Conservation (phyloP, 2,888 invertebrate species). For the Oeneis ivallda region DNA sequence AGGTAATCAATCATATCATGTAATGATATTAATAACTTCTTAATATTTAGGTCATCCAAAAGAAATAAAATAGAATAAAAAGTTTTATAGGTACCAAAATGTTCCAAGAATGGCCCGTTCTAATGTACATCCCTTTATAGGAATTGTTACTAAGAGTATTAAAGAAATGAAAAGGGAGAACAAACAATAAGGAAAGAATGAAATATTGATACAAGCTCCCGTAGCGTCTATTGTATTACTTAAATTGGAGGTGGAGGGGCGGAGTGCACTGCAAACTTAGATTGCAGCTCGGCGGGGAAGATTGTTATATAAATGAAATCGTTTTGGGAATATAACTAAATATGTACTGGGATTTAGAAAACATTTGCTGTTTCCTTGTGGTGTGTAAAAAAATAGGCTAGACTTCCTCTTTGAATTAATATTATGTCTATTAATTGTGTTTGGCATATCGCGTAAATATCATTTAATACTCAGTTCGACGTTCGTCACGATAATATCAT, state of each 20-base stretch:
- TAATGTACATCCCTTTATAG: background rate
- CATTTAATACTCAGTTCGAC: too few relatives aligned
- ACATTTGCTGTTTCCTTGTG: background rate
- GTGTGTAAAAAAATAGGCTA: too few relatives aligned
- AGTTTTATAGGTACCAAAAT: background rate
- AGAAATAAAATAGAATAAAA: too few relatives aligned
- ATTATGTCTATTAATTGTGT: too few relatives aligned
- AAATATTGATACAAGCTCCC: slow-evolving; percentile 42
- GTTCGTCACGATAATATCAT: too few relatives aligned
- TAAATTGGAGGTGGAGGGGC: slow-evolving; percentile 52
- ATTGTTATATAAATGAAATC: slow-evolving; percentile 53
- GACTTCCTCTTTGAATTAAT: background rate
- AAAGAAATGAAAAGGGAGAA: slow-evolving; percentile 24
- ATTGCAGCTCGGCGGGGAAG: slow-evolving; percentile 46
- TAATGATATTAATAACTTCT: too few relatives aligned
- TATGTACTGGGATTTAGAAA: background rate
- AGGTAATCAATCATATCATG: too few relatives aligned
- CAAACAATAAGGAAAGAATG: slow-evolving; percentile 35
- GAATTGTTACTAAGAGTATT: slow-evolving; percentile 18
- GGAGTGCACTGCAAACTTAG: slow-evolving; percentile 58
- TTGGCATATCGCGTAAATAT: too few relatives aligned
- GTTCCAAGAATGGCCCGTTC: background rate
- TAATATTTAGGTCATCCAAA: too few relatives aligned
- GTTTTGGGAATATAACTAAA: slow-evolving; percentile 39
- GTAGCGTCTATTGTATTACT: slow-evolving; percentile 44